Conservation (phyloP, 2,113 vertebrate genomes). For the Epinephelus lanceolatus region DNA sequence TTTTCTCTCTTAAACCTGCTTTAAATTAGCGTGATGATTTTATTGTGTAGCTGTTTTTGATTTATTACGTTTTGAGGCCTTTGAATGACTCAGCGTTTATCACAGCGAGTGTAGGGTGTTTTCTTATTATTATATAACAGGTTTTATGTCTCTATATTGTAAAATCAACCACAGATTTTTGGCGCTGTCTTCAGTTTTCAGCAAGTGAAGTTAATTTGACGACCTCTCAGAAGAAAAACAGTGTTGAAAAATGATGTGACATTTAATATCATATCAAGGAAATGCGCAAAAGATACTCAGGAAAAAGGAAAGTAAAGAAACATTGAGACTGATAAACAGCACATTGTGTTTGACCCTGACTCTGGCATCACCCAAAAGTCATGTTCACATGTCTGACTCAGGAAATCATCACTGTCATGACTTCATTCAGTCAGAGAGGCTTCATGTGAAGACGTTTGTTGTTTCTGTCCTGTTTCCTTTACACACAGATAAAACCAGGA, state of each 20-base stretch:
- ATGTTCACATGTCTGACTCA: not conserved
- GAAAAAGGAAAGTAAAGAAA: not conserved
- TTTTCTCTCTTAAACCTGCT: not conserved
- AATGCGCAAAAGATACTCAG: not conserved
- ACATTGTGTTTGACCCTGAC: not conserved
- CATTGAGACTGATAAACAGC: not conserved
- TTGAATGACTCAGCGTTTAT: not conserved
- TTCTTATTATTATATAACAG: not conserved
- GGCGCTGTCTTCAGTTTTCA: not conserved
- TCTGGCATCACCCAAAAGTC: not conserved
- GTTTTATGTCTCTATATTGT: not conserved
- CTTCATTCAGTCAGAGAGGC: not conserved
- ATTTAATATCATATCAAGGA: conserved; percentile 4
- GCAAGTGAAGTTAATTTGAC: not conserved
- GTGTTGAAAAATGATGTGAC: not conserved
- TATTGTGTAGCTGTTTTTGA: not conserved
- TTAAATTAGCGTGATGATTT: not conserved
- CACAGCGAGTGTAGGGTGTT: too few relatives aligned
- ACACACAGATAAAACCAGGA: conserved; percentile 2
- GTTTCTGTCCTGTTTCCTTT: conserved; percentile 14
- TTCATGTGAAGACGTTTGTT: not conserved
- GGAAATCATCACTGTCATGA: not conserved
- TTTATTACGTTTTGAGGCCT: not conserved
- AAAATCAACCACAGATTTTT: not conserved
- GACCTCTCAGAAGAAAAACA: too few relatives aligned